phyloP scores from a whole-genome alignment of 2,797 vertebrate species.

The Sarcophilus harrisii region DNA sequence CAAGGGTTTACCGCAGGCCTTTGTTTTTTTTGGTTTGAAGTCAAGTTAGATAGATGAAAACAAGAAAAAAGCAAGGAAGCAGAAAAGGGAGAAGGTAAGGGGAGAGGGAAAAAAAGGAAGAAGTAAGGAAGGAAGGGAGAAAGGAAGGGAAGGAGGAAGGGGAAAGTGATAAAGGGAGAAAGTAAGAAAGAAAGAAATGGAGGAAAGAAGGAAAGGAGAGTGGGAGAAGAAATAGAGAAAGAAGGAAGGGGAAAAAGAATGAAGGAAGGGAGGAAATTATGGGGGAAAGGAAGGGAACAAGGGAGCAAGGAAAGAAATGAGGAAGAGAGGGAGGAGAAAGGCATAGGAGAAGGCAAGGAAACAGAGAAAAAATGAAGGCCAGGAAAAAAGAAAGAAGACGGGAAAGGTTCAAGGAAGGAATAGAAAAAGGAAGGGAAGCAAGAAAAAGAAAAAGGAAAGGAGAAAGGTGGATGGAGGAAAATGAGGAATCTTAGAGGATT shows the following conservation, averaged over 20 bases:
- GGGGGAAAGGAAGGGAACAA: not conserved
- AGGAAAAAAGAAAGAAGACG: not conserved
- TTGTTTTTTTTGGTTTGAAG: constrained; percentile 28
- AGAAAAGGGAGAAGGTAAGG: not conserved
- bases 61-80: constrained; percentile 28
- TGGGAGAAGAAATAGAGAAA: not conserved
- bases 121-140: not conserved
- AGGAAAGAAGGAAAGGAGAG: not conserved
- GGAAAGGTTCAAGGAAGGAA: not conserved
- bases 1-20: constrained; percentile 42
- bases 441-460: not conserved
- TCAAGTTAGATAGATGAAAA: constrained; percentile 66
- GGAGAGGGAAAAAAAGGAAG: not conserved
- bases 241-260: not conserved
- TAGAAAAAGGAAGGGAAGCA: not conserved
- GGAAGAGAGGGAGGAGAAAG: not conserved
- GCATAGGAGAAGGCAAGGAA: not conserved
- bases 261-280: not conserved
- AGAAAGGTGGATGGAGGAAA: not conserved
- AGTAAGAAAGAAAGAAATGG: too few species aligned
- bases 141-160: not conserved
- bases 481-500: rapidly evolving
- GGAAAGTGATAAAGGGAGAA: too few species aligned
- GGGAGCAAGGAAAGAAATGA: not conserved
- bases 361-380: not conserved